Base-by-base conservation (phyloP, 2,888 invertebrate species). In the Acanthosepion esculentum region DNA sequence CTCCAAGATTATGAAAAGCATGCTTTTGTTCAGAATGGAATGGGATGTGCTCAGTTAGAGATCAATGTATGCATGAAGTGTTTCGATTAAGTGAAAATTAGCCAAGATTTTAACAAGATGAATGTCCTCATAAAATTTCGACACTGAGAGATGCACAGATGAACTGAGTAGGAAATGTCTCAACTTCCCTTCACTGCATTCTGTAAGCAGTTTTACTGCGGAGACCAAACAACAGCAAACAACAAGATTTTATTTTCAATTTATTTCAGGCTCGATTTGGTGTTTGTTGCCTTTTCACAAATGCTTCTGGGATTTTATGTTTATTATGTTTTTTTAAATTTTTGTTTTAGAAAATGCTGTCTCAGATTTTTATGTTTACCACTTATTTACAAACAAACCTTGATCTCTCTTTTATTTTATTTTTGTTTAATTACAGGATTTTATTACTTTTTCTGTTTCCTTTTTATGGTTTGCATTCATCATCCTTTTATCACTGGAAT, bases 71-170 rank as follows among this genome's bases (percentile, higher is more conserved):
- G 78, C 78, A 78, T 78, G 33, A 78, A 78, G 78, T 33, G 78
- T n/a, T 78, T 78, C 78, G n/a, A 78, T 78, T 78, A 78, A 78
- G 78, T 78, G 78, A 78, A 78, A 78, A 78, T 78, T 78, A 78
- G 78, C 78, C 78, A 78, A 33, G 78, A 78, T 78, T 78, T 78
- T 78, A 78, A 33, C 78, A 78, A 78, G 78, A 78, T 78, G 78
- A 78, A 78, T 78, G 78, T 78, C n/a, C 78, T 78, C 78, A 18
- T 78, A 78, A 78, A 78, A 78, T 78, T 78, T 78, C 33, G 33
- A 78, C 78, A 33, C 78, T 78, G n/a, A n/a, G n/a, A n/a, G 33
- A 33, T 78, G 78, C 78, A n/a, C 12, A 78, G 78, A 33, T 78
- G 78, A 78, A 78, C 33, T 78, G 78, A 78, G 33, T 33, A 78